phyloP scores from a whole-genome alignment of 2,797 vertebrate genomes.

The Furcifer pardalis region DNA sequence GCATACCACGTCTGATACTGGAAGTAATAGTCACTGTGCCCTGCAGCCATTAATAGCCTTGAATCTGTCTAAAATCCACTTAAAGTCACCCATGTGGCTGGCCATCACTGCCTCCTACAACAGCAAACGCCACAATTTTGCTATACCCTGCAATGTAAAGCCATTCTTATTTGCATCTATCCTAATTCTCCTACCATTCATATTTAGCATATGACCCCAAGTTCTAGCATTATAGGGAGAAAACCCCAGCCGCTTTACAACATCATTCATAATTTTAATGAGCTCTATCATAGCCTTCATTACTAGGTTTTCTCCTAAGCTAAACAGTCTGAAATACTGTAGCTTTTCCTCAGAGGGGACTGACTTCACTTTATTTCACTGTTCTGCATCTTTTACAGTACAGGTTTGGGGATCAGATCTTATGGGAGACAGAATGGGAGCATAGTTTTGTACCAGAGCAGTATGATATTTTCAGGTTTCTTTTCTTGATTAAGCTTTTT shows the following conservation, averaged over 20 bases:
- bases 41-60: background rate
- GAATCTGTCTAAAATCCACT: background rate
- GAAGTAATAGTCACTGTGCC: background rate
- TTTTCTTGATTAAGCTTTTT: too few relatives aligned
- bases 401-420: too few relatives aligned
- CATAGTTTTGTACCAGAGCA: too few relatives aligned
- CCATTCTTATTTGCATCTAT: background rate
- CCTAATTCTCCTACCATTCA: background rate
- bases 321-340: background rate
- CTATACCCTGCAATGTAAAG: background rate
- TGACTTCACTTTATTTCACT: background rate
- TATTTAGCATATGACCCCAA: background rate
- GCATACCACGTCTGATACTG: background rate
- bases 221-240: background rate
- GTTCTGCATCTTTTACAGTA: background rate
- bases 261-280: too few relatives aligned
- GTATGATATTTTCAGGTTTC: too few relatives aligned
- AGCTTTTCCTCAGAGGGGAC: background rate
- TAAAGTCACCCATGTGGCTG: background rate
- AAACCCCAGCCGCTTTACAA: too few relatives aligned
- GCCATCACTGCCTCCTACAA: background rate
- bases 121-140: background rate
- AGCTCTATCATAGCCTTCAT: background rate
- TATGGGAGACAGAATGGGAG: too few relatives aligned
- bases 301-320: background rate